A percentile compares a stretch with the other conserved stretches of the same genome.
Evolutionary conservation across 2,888 invertebrate species (phyloP).

Genomic region (Tiphia femorata): DNA sequence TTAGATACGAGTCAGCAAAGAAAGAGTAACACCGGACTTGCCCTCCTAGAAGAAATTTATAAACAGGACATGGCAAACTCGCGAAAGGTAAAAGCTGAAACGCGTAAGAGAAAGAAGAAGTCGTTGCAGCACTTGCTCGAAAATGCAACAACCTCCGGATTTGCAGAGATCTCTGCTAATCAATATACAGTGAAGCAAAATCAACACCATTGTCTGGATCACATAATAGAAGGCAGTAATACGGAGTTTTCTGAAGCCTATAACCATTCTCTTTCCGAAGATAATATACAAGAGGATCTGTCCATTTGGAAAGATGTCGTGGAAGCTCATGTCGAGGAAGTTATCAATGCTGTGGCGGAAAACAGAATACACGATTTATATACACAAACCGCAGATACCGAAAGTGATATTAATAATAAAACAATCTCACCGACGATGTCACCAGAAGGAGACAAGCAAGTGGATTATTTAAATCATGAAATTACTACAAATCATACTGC

Average conservation of each 20-base stretch:
- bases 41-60: constrained; percentile 56
- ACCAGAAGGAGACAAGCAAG: too few species aligned
- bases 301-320: too few species aligned
- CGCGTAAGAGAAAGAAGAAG: constrained; percentile 38
- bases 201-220: too few species aligned
- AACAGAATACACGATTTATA: constrained; percentile 25
- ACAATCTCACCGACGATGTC: neutral
- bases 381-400: neutral
- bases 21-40: constrained; percentile 47
- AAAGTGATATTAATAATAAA: neutral
- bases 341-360: constrained; percentile 55
- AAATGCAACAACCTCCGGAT: too few species aligned
- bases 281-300: too few species aligned
- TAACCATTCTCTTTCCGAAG: too few species aligned
- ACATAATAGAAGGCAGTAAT: too few species aligned
- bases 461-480: too few species aligned
- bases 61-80: constrained; percentile 50
- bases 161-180: too few species aligned
- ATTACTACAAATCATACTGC: too few species aligned
- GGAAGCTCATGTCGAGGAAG: constrained; percentile 43
- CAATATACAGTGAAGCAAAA: too few species aligned
- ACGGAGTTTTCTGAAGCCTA: too few species aligned
- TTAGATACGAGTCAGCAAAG: constrained; percentile 21
- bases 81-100: constrained; percentile 28
- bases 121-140: constrained; percentile 13